Evolutionary conservation across 2,888 invertebrate genomes (phyloP).

Genomic region (Diaprepes abbreviatus): DNA sequence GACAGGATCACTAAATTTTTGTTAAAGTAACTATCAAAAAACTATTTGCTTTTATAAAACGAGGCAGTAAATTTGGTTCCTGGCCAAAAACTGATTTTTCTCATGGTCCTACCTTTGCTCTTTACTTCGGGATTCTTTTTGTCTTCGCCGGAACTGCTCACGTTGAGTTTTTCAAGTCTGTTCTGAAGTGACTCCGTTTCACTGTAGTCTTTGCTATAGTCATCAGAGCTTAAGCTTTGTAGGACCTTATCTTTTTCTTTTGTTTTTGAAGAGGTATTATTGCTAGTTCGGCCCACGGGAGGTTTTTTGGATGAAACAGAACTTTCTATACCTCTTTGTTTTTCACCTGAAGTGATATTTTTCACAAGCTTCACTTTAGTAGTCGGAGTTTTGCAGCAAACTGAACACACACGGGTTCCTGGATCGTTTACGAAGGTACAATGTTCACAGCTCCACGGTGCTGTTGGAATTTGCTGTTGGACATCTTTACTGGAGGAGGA

Average conservation of each 20-base stretch:
- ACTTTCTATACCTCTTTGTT: slow-evolving; percentile 15
- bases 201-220: slow-evolving; percentile 65
- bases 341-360: slow-evolving; percentile 15
- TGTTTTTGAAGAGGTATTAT: slow-evolving; percentile 1
- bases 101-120: slow-evolving; percentile 77
- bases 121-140: slow-evolving; percentile 55
- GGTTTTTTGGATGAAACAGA: slow-evolving; percentile 40
- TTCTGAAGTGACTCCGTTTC: slow-evolving; percentile 66
- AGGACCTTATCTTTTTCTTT: slow-evolving; percentile 35
- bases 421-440: slow-evolving; percentile 91
- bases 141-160: slow-evolving; percentile 25
- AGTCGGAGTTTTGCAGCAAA: slow-evolving; percentile 88
- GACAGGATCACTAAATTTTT: slow-evolving; percentile 16
- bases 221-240: slow-evolving; percentile 59
- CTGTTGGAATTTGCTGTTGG: slow-evolving; percentile 66
- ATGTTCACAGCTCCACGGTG: slow-evolving; percentile 89
- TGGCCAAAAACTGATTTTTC: slow-evolving; percentile 82
- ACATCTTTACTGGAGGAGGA: slow-evolving; percentile 60
- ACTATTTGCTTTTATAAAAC: slow-evolving; percentile 56
- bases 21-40: slow-evolving; percentile 24
- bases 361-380: slow-evolving; percentile 53
- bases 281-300: slow-evolving; percentile 33
- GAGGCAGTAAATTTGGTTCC: slow-evolving; percentile 74
- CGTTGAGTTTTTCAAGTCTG: slow-evolving; percentile 60
- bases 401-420: slow-evolving; percentile 82